These are phyloP conservation scores for Capromys pilorides DNA, from an alignment of 2,797 vertebrate genomes.

Conservation along the genomic window DNA sequence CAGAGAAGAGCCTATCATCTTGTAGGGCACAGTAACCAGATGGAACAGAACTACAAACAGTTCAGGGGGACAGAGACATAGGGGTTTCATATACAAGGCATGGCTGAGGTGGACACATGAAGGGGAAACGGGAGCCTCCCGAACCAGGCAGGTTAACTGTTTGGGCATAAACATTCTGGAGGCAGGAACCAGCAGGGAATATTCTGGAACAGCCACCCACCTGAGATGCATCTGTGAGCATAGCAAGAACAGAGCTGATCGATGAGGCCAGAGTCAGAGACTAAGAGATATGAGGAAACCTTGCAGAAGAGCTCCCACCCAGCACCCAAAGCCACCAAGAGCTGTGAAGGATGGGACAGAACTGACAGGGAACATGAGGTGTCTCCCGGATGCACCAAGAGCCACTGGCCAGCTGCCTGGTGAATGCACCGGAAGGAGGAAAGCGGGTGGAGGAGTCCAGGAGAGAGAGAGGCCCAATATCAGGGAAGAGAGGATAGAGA, in stretches of 20 bases:
- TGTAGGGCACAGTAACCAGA: neutral
- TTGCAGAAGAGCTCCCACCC: fast-evolving
- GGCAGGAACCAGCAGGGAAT: neutral
- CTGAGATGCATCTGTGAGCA: neutral
- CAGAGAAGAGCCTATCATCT: neutral
- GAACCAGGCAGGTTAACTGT: neutral
- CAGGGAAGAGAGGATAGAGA: neutral
- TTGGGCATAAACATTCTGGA: neutral
- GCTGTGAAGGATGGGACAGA: neutral
- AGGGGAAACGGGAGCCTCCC: neutral
- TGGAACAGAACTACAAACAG: neutral
- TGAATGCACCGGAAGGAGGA: neutral
- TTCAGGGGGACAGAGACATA: neutral
- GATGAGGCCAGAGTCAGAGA: neutral
- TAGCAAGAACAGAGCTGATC: neutral
- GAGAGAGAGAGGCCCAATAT: neutral
- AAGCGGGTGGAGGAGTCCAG: neutral
- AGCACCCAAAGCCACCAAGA: neutral
- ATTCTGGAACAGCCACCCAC: neutral
- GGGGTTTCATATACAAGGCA: neutral
- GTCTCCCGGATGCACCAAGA: neutral
- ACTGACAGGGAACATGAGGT: neutral
- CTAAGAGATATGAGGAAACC: fast-evolving
- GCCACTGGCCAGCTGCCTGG: neutral
- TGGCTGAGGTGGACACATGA: neutral